Base-by-base conservation (phyloP, 2,113 vertebrate genomes). In the Hylia prasina region DNA sequence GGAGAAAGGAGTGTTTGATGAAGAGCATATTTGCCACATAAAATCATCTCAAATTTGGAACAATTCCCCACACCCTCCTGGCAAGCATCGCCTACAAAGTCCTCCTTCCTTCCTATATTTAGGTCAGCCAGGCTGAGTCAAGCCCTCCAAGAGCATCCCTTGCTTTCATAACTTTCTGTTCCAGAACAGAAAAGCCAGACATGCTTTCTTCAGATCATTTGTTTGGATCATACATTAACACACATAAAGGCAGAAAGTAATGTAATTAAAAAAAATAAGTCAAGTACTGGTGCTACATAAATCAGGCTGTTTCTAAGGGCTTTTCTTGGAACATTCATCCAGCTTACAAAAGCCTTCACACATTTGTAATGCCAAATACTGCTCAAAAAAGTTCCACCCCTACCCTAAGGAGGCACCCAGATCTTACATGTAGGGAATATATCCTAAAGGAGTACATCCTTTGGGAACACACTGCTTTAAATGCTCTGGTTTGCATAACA, bases 71-170 rank as follows among this genome's bases (percentile, higher is more conserved):
- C 4, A 0, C 39, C 54, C 50, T 70, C 35, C 45, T 70, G 50
- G 73, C 53, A 95, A 93, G 53, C 57, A 21, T 6, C 47, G 68
- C 70, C 81, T 76, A 56, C 54, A 51, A n/a, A 82, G 63, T 13
- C 84, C 82, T 91, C 70, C 45, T 70, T 64, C 56, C 69, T 63
- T 85, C 78, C 54, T 77, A 73, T 72, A 75, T 65, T 87, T 91
- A 92, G 73, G 65, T 50, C 60, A 92, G 14, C 28, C 1, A 0
- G 39, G 47, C 56, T 89, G 69, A 87, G 66, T 89, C 91, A 91
- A 83, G 79, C 25, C 45, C 48, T 87, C 61, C 48, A 33, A 13
- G 31, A 82, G 63, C 78, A 90, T 42, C 90, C 66, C 37, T 33
- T 57, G 73, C 84, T 78, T 87, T 93, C 7, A 3, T 35, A 80